phyloP scores from a whole-genome alignment of 2,888 invertebrate genomes.

The Scaptomyza reducta region DNA sequence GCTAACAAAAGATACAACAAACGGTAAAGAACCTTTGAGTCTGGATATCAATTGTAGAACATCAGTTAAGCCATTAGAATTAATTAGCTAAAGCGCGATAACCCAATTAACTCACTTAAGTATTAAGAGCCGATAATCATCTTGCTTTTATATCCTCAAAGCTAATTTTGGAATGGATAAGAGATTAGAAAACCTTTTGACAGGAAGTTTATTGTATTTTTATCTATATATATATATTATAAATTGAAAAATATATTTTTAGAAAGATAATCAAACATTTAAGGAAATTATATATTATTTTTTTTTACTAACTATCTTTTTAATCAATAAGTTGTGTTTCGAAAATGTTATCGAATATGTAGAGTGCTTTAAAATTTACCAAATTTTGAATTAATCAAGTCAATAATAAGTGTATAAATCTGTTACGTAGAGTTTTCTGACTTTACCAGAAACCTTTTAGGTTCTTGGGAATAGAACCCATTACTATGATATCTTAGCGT shows the following conservation, averaged over 20 bases:
- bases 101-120: conserved; percentile 12
- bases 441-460: no score
- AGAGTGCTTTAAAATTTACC: no score
- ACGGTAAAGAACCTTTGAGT: conserved; percentile 20
- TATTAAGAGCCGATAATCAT: conserved; percentile 2
- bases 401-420: neutral
- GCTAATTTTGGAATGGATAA: neutral
- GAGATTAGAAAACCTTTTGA: neutral
- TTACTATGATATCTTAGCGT: neutral
- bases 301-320: neutral
- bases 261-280: neutral
- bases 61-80: conserved; percentile 3
- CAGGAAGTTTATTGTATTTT: neutral
- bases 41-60: conserved; percentile 14
- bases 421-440: no score
- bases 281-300: neutral
- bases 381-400: no score
- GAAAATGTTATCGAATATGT: neutral
- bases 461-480: neutral
- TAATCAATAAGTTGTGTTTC: neutral
- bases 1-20: neutral
- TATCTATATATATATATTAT: neutral
- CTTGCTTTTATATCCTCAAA: conserved; percentile 19
- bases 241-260: neutral
- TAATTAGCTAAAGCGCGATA: conserved; percentile 17